Evolutionary conservation across 1,140 invertebrate genomes (phyloP).

Genomic region (Sarcophaga peregrina): DNA sequence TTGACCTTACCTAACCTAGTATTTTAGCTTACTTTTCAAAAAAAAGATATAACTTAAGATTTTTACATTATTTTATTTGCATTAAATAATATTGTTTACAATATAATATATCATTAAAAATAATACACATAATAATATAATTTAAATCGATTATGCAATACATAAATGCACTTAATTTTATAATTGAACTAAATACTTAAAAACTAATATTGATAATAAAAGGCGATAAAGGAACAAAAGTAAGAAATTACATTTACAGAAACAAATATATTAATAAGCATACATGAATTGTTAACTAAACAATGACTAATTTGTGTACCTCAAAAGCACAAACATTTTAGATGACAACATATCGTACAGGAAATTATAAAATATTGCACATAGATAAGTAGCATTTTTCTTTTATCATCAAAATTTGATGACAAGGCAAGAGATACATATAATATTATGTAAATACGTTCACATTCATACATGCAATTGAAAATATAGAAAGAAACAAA

Average conservation of each 20-base stretch:
- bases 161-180: constrained; percentile 32
- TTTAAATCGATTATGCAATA: constrained; percentile 24
- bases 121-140: constrained; percentile 32
- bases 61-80: neutral
- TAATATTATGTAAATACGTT: neutral
- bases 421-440: constrained; percentile 11
- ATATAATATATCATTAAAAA: neutral
- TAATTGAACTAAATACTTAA: constrained; percentile 36
- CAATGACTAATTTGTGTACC: constrained; percentile 28
- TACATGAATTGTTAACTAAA: constrained; percentile 17
- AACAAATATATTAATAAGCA: neutral
- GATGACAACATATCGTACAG: neutral
- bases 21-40: too few relatives aligned
- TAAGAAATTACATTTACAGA: constrained; percentile 5
- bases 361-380: neutral
- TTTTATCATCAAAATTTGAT: neutral
- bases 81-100: constrained; percentile 7
- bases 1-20: too few relatives aligned
- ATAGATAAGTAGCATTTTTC: constrained; percentile 5
- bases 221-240: neutral
- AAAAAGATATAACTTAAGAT: neutral
- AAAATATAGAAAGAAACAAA: neutral
- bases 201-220: constrained; percentile 23
- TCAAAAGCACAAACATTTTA: constrained; percentile 9
- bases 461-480: constrained; percentile 1